Base-by-base conservation (phyloP, 2,888 invertebrate genomes). In the Ennomos fuscantarius region DNA sequence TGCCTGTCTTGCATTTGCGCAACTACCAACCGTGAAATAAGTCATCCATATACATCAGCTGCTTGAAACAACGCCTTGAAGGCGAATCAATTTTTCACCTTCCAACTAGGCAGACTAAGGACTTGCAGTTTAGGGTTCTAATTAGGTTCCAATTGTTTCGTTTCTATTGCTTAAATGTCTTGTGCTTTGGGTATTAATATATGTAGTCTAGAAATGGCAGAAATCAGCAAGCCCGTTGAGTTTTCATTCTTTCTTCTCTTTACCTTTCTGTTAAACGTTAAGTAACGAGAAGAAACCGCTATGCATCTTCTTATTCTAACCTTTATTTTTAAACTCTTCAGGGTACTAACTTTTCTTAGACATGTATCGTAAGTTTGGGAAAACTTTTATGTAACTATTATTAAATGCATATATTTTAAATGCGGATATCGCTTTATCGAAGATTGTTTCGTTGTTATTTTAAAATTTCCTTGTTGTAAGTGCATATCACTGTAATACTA, bases 11-110 rank as follows among this genome's bases (percentile, higher is more conserved):
- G 67, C 72, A 71, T 76, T 79, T 73, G 70, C 70, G 73, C 67
- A 68, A 72, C 69, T 71, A 76, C 68, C 68, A 72, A 76, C 76
- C 76, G 72, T 80, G 74, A 80, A 81, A 78, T 75, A 78, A 74
- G 62, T 73, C 73, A 75, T 77, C 69, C 66, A 74, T 76, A 73
- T 65, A 72, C 70, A 72, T 75, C 72, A 73, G 67, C 59, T 67
- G 69, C 69, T 73, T 73, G 68, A 69, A 71, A 71, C 69, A 72
- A 60, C 63, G 66, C 62, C 68, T 69, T 66, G 62, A 69, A 66
- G 70, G 68, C 63, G 68, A 68, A 69, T 72, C 65, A 72, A 74
- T 73, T 72, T 71, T 69, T 55, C 52, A 62, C 61, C 50, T 68
- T 66, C 58, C 61, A 66, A 66, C 66, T 57, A 63, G 65, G 64